Evolutionary conservation across 2,797 vertebrate species (phyloP).

Genomic region (Ficedula albicollis): DNA sequence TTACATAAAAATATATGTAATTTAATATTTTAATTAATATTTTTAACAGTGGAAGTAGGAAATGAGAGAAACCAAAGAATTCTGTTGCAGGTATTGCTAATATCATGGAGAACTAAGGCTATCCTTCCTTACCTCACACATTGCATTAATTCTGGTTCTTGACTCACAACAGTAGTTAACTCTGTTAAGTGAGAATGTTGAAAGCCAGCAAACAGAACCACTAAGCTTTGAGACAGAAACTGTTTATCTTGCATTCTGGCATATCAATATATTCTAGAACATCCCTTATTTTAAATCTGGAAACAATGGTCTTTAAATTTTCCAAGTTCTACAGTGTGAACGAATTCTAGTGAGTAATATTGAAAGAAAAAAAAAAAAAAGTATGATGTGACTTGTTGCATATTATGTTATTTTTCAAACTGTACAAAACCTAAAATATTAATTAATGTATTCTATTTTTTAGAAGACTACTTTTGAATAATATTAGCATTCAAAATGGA

Average conservation of each 20-base stretch:
- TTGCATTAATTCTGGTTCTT: neutral
- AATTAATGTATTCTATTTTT: neutral
- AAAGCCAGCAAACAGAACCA: neutral
- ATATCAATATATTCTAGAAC: neutral
- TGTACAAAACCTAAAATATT: neutral
- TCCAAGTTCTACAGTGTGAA: neutral
- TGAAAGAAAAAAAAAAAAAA: fast-evolving
- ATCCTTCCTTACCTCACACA: neutral
- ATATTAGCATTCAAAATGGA: neutral
- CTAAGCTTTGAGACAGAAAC: neutral
- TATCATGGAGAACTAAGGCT: neutral
- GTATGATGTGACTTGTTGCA: fast-evolving
- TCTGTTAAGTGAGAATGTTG: neutral
- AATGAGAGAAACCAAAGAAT: neutral
- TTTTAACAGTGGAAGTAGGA: neutral
- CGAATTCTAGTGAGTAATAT: neutral
- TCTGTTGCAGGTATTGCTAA: neutral
- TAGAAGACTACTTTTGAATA: neutral
- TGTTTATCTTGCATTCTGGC: neutral
- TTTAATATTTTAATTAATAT: neutral
- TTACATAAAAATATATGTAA: too few relatives aligned
- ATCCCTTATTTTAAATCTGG: neutral
- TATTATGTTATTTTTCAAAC: neutral
- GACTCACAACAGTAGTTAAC: neutral
- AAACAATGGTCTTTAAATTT: neutral